Percentiles rank a stretch among this genome's conserved stretches.
phyloP scores from a whole-genome alignment of 2,888 invertebrate genomes.

The Melanophora roralis region DNA sequence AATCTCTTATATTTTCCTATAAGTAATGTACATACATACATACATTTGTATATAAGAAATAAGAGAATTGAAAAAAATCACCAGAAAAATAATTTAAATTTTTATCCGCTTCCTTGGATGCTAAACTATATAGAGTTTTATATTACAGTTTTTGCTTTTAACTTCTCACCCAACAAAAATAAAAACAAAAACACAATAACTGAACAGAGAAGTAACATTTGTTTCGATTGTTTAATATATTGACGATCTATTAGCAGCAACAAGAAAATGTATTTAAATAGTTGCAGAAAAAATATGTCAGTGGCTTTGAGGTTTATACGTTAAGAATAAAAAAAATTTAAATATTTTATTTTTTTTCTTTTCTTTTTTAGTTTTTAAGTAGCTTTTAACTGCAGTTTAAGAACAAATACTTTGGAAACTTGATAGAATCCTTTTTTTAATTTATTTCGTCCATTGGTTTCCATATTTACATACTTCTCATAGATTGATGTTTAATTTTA shows the following conservation, averaged over 20 bases:
- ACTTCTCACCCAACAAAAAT: not conserved
- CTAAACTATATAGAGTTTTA: not conserved
- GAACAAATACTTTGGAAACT: slow-evolving; percentile 14
- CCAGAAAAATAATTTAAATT: not conserved
- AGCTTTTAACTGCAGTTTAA: slow-evolving; percentile 25
- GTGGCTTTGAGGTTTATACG: slow-evolving; percentile 35
- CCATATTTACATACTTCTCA: slow-evolving; percentile 22
- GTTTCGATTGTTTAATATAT: slow-evolving; percentile 41
- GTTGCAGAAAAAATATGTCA: slow-evolving; percentile 29
- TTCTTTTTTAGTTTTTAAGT: slow-evolving; percentile 15
- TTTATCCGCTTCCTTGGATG: slow-evolving; percentile 16
- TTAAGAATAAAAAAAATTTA: slow-evolving; percentile 35
- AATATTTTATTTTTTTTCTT: slow-evolving; percentile 24
- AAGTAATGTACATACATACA: slow-evolving; percentile 28
- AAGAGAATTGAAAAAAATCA: not conserved
- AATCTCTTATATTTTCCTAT: slow-evolving; percentile 3
- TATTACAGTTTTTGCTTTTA: slow-evolving; percentile 18
- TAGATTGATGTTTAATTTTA: slow-evolving; percentile 37
- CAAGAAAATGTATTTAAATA: slow-evolving; percentile 13
- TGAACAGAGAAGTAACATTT: slow-evolving; percentile 4
- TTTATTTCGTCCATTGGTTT: slow-evolving; percentile 23
- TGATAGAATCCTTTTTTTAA: slow-evolving; percentile 31
- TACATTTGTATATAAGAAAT: not conserved
- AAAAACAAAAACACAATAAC: not conserved
- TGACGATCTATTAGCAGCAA: slow-evolving; percentile 22